Evolutionary conservation across 2,888 invertebrate genomes (phyloP).

Genomic region (Spodoptera exigua): DNA sequence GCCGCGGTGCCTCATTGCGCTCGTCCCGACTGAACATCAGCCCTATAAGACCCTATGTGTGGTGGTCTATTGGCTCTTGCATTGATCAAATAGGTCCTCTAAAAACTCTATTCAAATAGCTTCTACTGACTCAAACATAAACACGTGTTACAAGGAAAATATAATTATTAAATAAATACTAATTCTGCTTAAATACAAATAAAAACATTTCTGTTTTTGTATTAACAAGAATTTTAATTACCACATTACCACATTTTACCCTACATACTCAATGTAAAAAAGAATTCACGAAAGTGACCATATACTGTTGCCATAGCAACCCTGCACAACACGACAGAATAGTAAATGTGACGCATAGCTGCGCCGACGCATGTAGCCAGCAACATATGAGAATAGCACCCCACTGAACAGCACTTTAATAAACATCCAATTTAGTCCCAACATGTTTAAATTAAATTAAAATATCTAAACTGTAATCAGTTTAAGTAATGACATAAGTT

Average conservation of each 20-base stretch:
- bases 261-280: neutral
- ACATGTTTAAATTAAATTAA: slow-evolving; percentile 62
- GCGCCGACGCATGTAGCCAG: slow-evolving; percentile 60
- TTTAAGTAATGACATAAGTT: slow-evolving; percentile 49
- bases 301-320: slow-evolving; percentile 42
- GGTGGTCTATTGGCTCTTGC: too few relatives aligned
- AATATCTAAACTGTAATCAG: slow-evolving; percentile 56
- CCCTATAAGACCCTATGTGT: too few relatives aligned
- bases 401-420: slow-evolving; percentile 58
- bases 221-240: slow-evolving; percentile 22
- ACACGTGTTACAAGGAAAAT: slow-evolving; percentile 34
- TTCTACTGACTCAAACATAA: slow-evolving; percentile 6
- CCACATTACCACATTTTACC: slow-evolving; percentile 8
- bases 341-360: slow-evolving; percentile 53
- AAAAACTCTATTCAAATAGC: too few relatives aligned
- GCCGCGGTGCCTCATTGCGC: too few relatives aligned
- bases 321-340: slow-evolving; percentile 39
- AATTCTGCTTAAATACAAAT: slow-evolving; percentile 14
- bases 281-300: slow-evolving; percentile 16
- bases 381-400: slow-evolving; percentile 63
- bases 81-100: too few relatives aligned
- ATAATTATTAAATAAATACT: slow-evolving; percentile 9
- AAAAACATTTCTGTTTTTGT: neutral
- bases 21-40: too few relatives aligned
- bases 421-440: slow-evolving; percentile 63